phyloP scores from a whole-genome alignment of 2,888 invertebrate genomes.

The Cantharis rustica region DNA sequence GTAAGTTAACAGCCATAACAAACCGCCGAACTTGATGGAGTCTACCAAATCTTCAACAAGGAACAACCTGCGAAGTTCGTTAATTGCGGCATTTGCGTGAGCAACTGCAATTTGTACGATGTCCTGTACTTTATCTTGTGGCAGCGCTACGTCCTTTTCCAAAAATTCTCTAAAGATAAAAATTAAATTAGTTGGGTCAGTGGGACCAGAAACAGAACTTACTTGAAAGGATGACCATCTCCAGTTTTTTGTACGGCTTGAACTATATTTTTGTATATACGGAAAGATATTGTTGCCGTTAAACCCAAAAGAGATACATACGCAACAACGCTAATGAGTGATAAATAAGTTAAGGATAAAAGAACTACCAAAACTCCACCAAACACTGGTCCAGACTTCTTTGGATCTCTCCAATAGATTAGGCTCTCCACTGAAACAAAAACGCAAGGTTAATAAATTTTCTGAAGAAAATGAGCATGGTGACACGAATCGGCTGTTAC shows the following conservation, averaged over 20 bases:
- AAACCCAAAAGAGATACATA: slow-evolving; percentile 88
- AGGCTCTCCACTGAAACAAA: slow-evolving; percentile 84
- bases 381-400: slow-evolving; percentile 92
- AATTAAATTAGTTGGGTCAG: neutral
- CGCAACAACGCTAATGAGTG: slow-evolving; percentile 93
- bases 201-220: slow-evolving; percentile 50
- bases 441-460: slow-evolving; percentile 28
- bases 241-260: slow-evolving; percentile 95
- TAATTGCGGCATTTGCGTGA: slow-evolving; percentile 80
- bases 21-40: slow-evolving; percentile 91
- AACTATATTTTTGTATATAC: slow-evolving; percentile 94
- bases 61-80: slow-evolving; percentile 89
- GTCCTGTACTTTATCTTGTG: slow-evolving; percentile 90
- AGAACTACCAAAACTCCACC: slow-evolving; percentile 87
- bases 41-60: slow-evolving; percentile 97
- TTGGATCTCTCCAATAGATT: slow-evolving; percentile 97
- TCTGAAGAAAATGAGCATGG: no score
- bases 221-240: slow-evolving; percentile 98
- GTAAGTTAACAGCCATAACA: slow-evolving; percentile 96
- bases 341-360: slow-evolving; percentile 92
- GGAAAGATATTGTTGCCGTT: slow-evolving; percentile 87
- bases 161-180: slow-evolving; percentile 70
- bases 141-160: slow-evolving; percentile 85
- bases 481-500: no score
- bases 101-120: slow-evolving; percentile 85